Percentiles rank a stretch among this genome's conserved stretches.
These are phyloP conservation scores for Heterohyrax brucei DNA, from an alignment of 2,797 vertebrate species.

Conservation along the genomic window DNA sequence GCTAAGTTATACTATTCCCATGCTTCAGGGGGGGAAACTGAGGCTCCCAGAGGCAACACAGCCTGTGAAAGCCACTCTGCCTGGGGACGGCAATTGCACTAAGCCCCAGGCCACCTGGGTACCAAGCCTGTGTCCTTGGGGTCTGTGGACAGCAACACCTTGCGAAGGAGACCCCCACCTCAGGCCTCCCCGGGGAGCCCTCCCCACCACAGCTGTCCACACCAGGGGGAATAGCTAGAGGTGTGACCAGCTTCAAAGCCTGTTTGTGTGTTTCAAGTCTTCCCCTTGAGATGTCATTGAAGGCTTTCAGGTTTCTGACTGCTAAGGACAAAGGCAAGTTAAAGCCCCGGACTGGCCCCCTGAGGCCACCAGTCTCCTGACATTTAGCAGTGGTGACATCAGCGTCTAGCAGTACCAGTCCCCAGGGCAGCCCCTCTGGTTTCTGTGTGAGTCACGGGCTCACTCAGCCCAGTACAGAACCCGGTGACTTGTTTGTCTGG, in stretches of 20 bases:
- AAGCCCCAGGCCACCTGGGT: not conserved
- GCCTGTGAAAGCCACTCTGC: not conserved
- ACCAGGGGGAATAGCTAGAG: not conserved
- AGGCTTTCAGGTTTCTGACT: constrained; percentile 66
- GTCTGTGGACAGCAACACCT: too few species aligned
- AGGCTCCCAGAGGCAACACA: not conserved
- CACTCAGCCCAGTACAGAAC: not conserved
- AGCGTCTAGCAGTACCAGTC: not conserved
- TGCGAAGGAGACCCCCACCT: not conserved
- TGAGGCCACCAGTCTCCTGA: constrained; percentile 33
- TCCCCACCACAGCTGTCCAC: not conserved
- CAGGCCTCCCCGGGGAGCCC: not conserved
- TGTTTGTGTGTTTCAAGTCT: constrained; percentile 43
- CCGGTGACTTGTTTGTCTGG: not conserved
- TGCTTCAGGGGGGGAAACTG: not conserved
- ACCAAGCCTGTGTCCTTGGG: not conserved
- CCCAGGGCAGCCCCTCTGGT: not conserved
- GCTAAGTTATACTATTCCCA: too few species aligned
- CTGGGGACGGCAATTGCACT: not conserved
- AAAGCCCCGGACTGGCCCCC: not conserved
- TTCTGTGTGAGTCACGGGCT: not conserved
- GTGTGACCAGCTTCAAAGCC: not conserved
- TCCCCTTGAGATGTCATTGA: not conserved
- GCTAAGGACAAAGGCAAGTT: constrained; percentile 56
- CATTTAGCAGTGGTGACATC: constrained; percentile 55